Conservation (phyloP, 2,113 vertebrate genomes). For the Mobula hypostoma region DNA sequence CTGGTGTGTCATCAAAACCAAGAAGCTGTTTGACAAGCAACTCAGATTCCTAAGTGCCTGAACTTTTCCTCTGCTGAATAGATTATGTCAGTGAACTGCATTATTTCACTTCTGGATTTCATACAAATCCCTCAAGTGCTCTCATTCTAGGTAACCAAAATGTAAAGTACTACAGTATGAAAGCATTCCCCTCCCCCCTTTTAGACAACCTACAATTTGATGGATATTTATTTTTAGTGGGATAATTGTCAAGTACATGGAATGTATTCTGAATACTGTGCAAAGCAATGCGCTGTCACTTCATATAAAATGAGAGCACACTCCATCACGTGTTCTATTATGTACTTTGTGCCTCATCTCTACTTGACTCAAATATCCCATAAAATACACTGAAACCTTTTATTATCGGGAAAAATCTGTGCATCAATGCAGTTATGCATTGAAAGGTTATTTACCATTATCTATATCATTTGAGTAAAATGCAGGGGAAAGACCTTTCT, state of each 20-base stretch:
- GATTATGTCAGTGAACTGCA: not conserved
- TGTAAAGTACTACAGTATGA: not conserved
- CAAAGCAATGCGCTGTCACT: not conserved
- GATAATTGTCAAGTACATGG: not conserved
- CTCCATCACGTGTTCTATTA: not conserved
- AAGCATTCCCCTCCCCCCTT: not conserved
- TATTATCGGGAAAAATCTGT: not conserved
- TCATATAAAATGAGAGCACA: not conserved
- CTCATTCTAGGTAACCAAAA: not conserved
- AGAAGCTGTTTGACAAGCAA: not conserved
- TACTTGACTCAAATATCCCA: not conserved
- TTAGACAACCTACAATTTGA: not conserved
- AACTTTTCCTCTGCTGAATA: constrained; percentile 4
- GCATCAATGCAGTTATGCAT: not conserved
- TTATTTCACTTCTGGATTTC: constrained; percentile 19
- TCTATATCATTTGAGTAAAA: not conserved
- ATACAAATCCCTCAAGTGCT: constrained; percentile 13
- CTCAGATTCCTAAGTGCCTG: constrained; percentile 15
- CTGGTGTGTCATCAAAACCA: not conserved
- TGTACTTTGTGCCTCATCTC: not conserved
- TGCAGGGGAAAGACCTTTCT: not conserved
- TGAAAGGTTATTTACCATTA: not conserved
- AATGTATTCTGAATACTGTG: not conserved
- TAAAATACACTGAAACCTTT: not conserved
- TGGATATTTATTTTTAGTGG: constrained; percentile 17